A percentile compares a stretch with the other conserved stretches of the same genome.
phyloP scores from a whole-genome alignment of 2,888 invertebrate genomes.

The Hemithea aestivaria region DNA sequence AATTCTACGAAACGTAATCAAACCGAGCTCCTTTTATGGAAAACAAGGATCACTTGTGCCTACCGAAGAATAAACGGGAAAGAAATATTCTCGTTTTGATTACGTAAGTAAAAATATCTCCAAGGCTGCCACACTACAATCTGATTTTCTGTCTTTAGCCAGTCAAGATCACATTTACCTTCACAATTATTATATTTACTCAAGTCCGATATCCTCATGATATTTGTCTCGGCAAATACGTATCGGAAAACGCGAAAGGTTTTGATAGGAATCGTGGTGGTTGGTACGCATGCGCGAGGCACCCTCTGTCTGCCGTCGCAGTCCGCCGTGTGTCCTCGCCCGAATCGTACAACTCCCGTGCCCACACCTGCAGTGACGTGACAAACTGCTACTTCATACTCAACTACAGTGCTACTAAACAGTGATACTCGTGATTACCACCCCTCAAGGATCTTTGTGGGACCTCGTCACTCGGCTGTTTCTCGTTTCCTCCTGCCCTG shows the following conservation, averaged over 20 bases:
- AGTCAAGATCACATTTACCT: constrained; percentile 2
- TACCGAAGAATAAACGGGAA: too few relatives aligned
- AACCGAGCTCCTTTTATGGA: too few relatives aligned
- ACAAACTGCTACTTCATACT: constrained; percentile 4
- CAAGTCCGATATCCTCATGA: constrained; percentile 8
- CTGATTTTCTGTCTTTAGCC: background rate
- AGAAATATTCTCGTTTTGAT: too few relatives aligned
- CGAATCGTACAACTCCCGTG: constrained; percentile 40
- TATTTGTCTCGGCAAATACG: constrained; percentile 37
- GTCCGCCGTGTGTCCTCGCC: constrained; percentile 47
- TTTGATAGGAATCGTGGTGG: constrained; percentile 28
- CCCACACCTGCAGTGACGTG: constrained; percentile 58
- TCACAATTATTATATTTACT: constrained; percentile 16
- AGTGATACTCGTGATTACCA: constrained; percentile 13
- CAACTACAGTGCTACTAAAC: constrained; percentile 15
- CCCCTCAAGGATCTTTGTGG: constrained; percentile 9
- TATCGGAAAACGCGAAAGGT: constrained; percentile 48
- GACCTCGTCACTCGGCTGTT: constrained; percentile 7
- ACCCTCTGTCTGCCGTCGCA: constrained; percentile 62
- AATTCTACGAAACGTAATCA: too few relatives aligned
- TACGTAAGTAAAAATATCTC: too few relatives aligned
- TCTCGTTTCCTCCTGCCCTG: constrained; percentile 17
- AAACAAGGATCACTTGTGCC: too few relatives aligned
- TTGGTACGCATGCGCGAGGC: constrained; percentile 52
- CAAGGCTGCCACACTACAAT: too few relatives aligned